Evolutionary conservation across 2,888 invertebrate genomes (phyloP), one percentile per base, ranked within the genome.

Genomic region (Eristalis pertinax): DNA sequence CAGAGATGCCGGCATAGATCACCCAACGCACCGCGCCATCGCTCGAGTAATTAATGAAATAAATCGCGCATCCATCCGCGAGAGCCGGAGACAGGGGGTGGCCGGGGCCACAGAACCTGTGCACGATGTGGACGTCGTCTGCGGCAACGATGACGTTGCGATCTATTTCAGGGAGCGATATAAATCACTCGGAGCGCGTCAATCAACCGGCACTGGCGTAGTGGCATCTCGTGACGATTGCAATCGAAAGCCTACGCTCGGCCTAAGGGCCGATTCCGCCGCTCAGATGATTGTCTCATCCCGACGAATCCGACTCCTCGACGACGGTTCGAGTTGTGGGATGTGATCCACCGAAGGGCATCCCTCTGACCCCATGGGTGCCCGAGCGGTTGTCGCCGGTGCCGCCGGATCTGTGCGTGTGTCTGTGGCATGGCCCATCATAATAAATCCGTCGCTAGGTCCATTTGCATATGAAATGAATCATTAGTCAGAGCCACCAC

Each of bases 211-310:
- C 64, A 69, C 68, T 63, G 76, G 64, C 69, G 43, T 82, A 78
- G 85, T 86, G 78, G 86, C 86, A 83, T 86, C 83, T 83, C 75
- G 82, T 83, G 78, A 79, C 79, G 86, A 86, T 86, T 75, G 78
- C 67, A 83, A 86, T 86, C 83, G 78, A 70, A 24, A 78, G 65
- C 78, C 83, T 75, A 82, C 86, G 78, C 74, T 86, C 74, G 41
- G 65, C 82, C 82, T 78, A 72, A 63, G 65, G 78, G 70, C 32
- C 75, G 78, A 72, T 75, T 58, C 43, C 78, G 60, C 19, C 32
- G 74, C 43, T 19, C 78, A 50, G 86, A 74, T 86, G 78, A 86
- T 82, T 78, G 74, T 50, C 78, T 22, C 80, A 38, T 60, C 50
- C 26, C 26, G 26, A 26, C 26, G 2, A 26, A 26, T n/a, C 43